A percentile compares a stretch with the other conserved stretches of the same genome.
These are phyloP conservation scores for Pseudococcus viburni DNA, from an alignment of 2,888 invertebrate species.

Conservation along the genomic window DNA sequence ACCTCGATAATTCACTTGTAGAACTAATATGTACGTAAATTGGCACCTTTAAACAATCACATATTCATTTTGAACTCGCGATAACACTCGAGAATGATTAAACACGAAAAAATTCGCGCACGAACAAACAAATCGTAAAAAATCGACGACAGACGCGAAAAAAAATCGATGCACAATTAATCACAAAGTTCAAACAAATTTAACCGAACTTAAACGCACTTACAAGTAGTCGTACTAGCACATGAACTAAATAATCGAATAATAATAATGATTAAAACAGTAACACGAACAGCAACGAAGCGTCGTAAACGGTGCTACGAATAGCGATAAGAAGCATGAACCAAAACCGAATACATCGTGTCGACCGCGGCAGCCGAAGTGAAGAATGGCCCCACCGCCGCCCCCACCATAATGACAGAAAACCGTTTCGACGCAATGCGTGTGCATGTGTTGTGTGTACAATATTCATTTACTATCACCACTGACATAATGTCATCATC, in stretches of 20 bases:
- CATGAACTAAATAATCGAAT: conserved; percentile 49
- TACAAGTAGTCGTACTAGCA: background rate
- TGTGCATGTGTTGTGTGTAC: background rate
- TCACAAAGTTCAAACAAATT: background rate
- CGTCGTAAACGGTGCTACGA: conserved; percentile 32
- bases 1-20: background rate
- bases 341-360: conserved; percentile 56
- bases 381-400: conserved; percentile 57
- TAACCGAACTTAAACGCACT: conserved; percentile 31
- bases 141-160: conserved; percentile 1
- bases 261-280: conserved; percentile 48
- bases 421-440: conserved; percentile 47
- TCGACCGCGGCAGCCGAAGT: conserved; percentile 47
- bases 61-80: conserved; percentile 21
- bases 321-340: conserved; percentile 54
- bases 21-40: background rate
- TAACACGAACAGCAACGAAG: conserved; percentile 14
- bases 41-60: conserved; percentile 8
- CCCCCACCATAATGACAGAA: conserved; percentile 33
- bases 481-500: conserved; percentile 59
- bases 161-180: conserved; percentile 16
- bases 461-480: conserved; percentile 38
- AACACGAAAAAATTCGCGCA: conserved; percentile 31
- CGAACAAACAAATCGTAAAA: conserved; percentile 48
- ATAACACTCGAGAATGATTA: conserved; percentile 23